phyloP scores from a whole-genome alignment of 2,888 invertebrate species.

The Parascotia fuliginaria region DNA sequence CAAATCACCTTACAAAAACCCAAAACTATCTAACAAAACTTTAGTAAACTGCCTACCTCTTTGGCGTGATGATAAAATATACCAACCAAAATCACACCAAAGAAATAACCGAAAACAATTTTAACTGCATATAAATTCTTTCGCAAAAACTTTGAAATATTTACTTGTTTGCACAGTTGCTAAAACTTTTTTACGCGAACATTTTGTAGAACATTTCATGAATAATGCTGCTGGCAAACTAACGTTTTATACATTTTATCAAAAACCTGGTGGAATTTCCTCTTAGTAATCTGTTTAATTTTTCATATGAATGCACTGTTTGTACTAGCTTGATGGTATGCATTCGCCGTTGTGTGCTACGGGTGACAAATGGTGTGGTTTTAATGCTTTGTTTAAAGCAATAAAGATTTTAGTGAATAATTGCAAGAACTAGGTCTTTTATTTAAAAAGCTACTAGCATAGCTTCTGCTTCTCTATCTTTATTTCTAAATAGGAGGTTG shows the following conservation, averaged over 20 bases:
- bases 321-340: not conserved
- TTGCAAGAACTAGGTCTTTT: no score
- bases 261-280: constrained; percentile 7
- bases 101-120: not conserved
- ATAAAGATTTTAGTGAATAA: no score
- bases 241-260: constrained; percentile 5
- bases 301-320: constrained; percentile 8
- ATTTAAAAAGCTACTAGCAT: no score
- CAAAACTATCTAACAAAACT: no score
- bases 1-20: no score
- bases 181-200: not conserved
- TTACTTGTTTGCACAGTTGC: not conserved
- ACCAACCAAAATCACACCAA: not conserved
- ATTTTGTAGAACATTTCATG: not conserved
- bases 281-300: constrained; percentile 13
- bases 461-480: no score
- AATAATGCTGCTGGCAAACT: constrained; percentile 9
- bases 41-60: no score
- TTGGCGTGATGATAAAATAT: not conserved
- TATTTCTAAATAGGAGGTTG: no score
- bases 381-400: no score
- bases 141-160: not conserved
- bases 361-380: not conserved
- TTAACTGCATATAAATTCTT: not conserved
- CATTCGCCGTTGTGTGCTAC: not conserved